Evolutionary conservation across 2,888 invertebrate species (phyloP), one percentile per base, ranked within the genome.

Genomic region (Exocentrus adspersus): DNA sequence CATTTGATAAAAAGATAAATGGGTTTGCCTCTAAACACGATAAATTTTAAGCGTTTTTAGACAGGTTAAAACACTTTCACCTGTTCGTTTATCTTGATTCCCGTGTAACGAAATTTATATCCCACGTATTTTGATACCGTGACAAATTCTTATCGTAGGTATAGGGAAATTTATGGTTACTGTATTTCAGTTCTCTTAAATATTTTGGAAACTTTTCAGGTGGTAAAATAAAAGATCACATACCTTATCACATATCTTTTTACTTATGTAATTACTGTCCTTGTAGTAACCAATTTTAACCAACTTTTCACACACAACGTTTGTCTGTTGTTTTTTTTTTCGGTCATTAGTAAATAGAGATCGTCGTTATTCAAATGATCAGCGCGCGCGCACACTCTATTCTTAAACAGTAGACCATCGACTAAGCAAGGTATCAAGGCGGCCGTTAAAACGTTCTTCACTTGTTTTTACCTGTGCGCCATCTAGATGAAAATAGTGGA

Each of bases 301-400:
- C 42, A 43, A 54, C 41, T 54, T 54, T 54, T 43, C 16, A 43
- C 54, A 43, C 54, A 24, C 42, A 42, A 52, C 41, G 32, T 41
- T 37, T 52, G 20, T 52, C 20, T 20, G 43, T 54, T 54, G 54
- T 54, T 28, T 54, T 54, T 52, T 52, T 17, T n/a, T 37, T 41
- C 37, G 32, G 21, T 37, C 41, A 32, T 41, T 52, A 37, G 37
- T 52, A 20, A 12, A 52, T 30, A 52, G 52, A 7, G 41, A 37
- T 54, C 52, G 53, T 62, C 30, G 45, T 57, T 56, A 59, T 65
- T 63, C 58, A 60, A 65, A 63, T 57, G 52, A 52, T 48, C 62
- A 58, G 61, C 71, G 86, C 87, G 84, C 86, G 84, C 87, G 88
- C 87, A 84, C 86, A 85, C 87, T 85, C 83, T 84, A 84, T 68